phyloP scores from a whole-genome alignment of 2,113 vertebrate species.

The Orycteropus afer region DNA sequence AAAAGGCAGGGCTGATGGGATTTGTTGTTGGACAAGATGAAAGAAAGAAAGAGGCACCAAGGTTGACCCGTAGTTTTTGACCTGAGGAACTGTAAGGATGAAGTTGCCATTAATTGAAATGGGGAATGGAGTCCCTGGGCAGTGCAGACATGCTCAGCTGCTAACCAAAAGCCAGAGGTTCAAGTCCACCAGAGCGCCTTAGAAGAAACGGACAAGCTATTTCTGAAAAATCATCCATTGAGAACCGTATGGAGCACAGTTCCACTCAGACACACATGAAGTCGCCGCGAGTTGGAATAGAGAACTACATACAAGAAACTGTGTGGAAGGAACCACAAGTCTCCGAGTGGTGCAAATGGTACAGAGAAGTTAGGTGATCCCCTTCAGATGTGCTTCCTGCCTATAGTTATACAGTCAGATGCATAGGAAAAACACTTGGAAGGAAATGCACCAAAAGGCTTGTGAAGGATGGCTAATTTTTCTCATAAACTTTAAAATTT shows the following conservation, averaged over 20 bases:
- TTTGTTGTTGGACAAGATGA: background rate
- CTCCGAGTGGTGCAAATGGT: too few species aligned
- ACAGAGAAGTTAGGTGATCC: background rate
- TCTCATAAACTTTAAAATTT: constrained; percentile 11
- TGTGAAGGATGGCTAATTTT: background rate
- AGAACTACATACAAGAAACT: too few species aligned
- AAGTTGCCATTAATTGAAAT: background rate
- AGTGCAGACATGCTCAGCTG: background rate
- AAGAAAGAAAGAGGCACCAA: background rate
- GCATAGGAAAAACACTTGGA: background rate
- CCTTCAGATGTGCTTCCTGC: background rate
- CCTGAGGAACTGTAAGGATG: background rate
- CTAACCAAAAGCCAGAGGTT: background rate
- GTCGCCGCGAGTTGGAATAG: too few species aligned
- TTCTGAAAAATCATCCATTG: too few species aligned
- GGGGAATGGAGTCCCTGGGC: background rate
- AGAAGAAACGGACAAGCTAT: too few species aligned
- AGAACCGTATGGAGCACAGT: too few species aligned
- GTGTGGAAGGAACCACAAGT: too few species aligned
- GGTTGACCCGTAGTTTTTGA: background rate
- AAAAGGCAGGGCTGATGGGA: background rate
- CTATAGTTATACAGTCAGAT: background rate
- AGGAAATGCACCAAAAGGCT: background rate
- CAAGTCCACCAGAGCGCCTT: too few species aligned
- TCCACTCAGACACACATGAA: too few species aligned